Percentiles rank a stretch among this genome's conserved stretches.
Evolutionary conservation across 2,797 vertebrate species (phyloP).

Genomic region (Hozukius guyotensis): DNA sequence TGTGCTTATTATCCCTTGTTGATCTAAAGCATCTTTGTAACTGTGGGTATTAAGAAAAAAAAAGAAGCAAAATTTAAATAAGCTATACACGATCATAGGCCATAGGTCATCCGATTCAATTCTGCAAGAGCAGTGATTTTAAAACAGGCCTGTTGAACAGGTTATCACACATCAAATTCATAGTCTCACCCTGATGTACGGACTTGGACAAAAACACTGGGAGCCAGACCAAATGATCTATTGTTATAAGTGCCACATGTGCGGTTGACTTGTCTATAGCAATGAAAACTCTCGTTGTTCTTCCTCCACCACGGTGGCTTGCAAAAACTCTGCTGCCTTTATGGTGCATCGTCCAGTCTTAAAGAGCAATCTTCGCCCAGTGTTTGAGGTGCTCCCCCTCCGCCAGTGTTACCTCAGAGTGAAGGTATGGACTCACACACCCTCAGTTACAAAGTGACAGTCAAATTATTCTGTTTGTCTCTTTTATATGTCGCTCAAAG

Average conservation of each 20-base stretch:
- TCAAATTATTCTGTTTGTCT: constrained; percentile 70
- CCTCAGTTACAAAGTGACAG: constrained; percentile 85
- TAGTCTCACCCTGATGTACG: constrained; percentile 62
- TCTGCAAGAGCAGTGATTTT: constrained; percentile 66
- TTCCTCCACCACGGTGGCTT: constrained; percentile 81
- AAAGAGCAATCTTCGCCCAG: constrained; percentile 74
- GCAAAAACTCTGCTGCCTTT: constrained; percentile 74
- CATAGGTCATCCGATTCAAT: constrained; percentile 63
- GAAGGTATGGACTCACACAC: constrained; percentile 81
- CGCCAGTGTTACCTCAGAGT: constrained; percentile 83
- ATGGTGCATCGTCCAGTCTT: constrained; percentile 69
- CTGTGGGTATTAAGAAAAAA: constrained; percentile 76
- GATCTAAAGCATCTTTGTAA: constrained; percentile 83
- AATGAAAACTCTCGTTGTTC: constrained; percentile 81
- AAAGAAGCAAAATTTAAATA: constrained; percentile 56
- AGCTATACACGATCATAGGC: constrained; percentile 65
- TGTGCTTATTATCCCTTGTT: constrained; percentile 83
- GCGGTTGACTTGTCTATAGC: constrained; percentile 77
- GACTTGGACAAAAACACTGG: constrained; percentile 59
- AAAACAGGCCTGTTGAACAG: constrained; percentile 78
- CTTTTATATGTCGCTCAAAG: constrained; percentile 79
- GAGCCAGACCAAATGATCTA: constrained; percentile 75
- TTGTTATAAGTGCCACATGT: constrained; percentile 73
- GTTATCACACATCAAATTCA: constrained; percentile 64
- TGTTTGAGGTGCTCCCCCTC: constrained; percentile 76